Evolutionary conservation across 1,140 invertebrate genomes (phyloP).

Genomic region (Hylyphantes graminicola): DNA sequence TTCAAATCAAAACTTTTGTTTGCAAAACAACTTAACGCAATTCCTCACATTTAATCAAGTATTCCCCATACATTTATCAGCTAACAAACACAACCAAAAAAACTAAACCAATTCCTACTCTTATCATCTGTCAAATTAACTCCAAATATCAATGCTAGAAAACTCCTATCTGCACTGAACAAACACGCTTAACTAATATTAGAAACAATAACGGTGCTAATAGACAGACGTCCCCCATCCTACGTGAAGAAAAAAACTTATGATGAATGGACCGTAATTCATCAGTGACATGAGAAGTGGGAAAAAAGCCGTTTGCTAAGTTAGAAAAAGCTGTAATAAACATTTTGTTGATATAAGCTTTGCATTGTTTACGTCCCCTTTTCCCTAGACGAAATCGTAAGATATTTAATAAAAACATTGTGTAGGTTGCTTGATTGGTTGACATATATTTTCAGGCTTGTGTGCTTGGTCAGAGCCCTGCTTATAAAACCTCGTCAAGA

Average conservation of each 20-base stretch:
- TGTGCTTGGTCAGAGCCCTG: too few species aligned
- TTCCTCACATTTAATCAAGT: not conserved
- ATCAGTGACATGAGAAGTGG: slow-evolving; percentile 19
- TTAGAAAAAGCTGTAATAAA: not conserved
- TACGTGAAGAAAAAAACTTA: slow-evolving; percentile 7
- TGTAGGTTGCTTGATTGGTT: too few species aligned
- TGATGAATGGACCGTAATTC: slow-evolving; percentile 36
- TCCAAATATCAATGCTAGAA: not conserved
- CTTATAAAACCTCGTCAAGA: too few species aligned
- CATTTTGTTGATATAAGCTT: too few species aligned
- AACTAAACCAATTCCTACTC: not conserved
- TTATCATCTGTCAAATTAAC: not conserved
- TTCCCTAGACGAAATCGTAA: too few species aligned
- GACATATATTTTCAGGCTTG: too few species aligned
- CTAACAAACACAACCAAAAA: not conserved
- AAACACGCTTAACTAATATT: slow-evolving; percentile 2
- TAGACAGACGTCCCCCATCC: not conserved
- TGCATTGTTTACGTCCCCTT: too few species aligned
- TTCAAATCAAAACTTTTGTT: too few species aligned
- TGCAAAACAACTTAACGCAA: not conserved
- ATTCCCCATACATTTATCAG: not conserved
- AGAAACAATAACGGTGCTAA: slow-evolving; percentile 19
- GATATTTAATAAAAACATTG: too few species aligned
- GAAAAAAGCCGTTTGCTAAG: not conserved
- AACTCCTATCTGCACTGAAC: slow-evolving; percentile 1